phyloP scores from a whole-genome alignment of 2,797 vertebrate species.

The Margarornis squamiger region DNA sequence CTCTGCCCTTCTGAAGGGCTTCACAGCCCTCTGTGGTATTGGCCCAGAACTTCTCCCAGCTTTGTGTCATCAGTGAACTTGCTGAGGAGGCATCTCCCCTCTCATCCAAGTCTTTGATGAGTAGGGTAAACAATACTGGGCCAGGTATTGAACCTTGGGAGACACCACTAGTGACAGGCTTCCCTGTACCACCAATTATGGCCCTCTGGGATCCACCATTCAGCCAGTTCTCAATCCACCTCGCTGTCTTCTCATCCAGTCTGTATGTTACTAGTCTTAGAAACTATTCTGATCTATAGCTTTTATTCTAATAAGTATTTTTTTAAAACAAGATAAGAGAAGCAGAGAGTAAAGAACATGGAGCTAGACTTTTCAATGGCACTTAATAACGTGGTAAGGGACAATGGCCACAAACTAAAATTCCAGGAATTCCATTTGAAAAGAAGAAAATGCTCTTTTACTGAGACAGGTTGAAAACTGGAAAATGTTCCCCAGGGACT shows the following conservation, averaged over 20 bases:
- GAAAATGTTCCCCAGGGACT: not conserved
- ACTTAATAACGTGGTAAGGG: not conserved
- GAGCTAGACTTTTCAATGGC: not conserved
- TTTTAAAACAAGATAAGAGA: not conserved
- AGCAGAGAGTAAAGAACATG: not conserved
- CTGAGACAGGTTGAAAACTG: not conserved
- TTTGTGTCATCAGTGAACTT: not conserved
- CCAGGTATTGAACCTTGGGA: accelerated
- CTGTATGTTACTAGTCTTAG: not conserved
- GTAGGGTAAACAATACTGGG: not conserved
- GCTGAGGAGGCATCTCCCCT: not conserved
- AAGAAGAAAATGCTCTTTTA: not conserved
- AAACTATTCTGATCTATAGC: not conserved
- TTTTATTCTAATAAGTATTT: not conserved
- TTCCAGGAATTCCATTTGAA: not conserved
- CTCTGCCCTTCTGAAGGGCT: not conserved
- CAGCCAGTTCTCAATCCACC: not conserved
- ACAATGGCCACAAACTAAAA: not conserved
- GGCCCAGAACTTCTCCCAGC: not conserved
- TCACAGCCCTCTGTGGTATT: not conserved
- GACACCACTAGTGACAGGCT: not conserved
- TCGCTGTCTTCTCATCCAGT: not conserved
- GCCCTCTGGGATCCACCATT: not conserved
- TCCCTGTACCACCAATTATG: not conserved
- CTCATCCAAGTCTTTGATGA: not conserved